Conservation (phyloP, 2,113 vertebrate genomes). For the Trichechus manatus region DNA sequence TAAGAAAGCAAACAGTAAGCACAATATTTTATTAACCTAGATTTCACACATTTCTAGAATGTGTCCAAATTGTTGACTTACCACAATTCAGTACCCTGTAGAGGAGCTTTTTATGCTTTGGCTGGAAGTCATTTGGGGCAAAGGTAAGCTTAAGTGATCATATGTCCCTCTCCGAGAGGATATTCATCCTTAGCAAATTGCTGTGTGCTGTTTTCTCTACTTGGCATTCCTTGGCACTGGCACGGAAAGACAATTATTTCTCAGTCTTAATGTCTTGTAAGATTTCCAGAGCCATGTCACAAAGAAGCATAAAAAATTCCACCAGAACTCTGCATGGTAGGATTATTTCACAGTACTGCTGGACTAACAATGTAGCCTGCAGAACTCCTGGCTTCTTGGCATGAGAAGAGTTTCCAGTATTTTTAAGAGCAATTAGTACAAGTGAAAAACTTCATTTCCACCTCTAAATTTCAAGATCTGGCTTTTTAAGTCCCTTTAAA, state of each 20-base stretch:
- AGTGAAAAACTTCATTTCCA: slow-evolving; percentile 13
- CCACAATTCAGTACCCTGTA: neutral
- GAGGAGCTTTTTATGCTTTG: slow-evolving; percentile 19
- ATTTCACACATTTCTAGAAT: neutral
- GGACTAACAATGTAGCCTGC: neutral
- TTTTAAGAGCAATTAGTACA: slow-evolving; percentile 17
- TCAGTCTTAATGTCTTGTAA: neutral
- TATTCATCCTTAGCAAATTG: slow-evolving; percentile 26
- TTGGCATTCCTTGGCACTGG: slow-evolving; percentile 36
- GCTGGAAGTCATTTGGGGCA: neutral
- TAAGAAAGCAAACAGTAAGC: neutral
- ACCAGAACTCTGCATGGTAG: neutral
- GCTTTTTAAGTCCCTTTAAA: neutral
- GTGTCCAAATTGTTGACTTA: slow-evolving; percentile 15
- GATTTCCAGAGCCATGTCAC: slow-evolving; percentile 30
- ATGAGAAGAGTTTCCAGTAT: neutral
- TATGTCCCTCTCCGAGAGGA: slow-evolving; percentile 25
- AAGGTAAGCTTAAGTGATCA: neutral
- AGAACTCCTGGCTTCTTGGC: slow-evolving; percentile 20
- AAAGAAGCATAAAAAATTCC: slow-evolving; percentile 5
- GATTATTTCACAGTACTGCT: neutral
- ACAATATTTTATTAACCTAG: neutral
- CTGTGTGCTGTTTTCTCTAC: slow-evolving; percentile 8
- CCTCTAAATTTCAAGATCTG: neutral
- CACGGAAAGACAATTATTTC: slow-evolving; percentile 73